phyloP scores from a whole-genome alignment of 1,140 invertebrate genomes.

The Drosophila lacteicornis region DNA sequence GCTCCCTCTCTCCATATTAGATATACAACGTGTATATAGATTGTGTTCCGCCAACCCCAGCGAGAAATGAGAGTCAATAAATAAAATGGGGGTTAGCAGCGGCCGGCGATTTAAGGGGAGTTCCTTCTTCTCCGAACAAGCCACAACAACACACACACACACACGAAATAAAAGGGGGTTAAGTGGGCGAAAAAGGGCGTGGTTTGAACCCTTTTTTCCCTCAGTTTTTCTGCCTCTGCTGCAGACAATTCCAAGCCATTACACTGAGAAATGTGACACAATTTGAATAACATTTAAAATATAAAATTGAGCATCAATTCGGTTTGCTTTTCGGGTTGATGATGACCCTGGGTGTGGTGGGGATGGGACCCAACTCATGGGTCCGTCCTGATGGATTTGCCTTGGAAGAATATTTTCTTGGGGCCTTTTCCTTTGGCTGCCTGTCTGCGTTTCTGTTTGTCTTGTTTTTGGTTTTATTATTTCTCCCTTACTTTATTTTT shows the following conservation, averaged over 20 bases:
- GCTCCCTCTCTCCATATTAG: neutral
- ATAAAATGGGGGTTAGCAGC: slow-evolving; percentile 36
- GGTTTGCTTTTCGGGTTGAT: slow-evolving; percentile 12
- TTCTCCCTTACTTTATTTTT: slow-evolving; percentile 13
- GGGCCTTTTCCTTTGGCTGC: slow-evolving; percentile 6
- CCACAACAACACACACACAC: slow-evolving; percentile 23
- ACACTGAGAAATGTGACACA: slow-evolving; percentile 82
- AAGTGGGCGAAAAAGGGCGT: slow-evolving; percentile 9
- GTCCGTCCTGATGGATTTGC: slow-evolving; percentile 41
- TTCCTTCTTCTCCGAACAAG: slow-evolving; percentile 22
- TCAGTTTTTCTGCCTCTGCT: neutral
- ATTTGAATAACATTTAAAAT: slow-evolving; percentile 84
- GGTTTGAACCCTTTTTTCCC: slow-evolving; percentile 29
- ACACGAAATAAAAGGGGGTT: slow-evolving; percentile 9
- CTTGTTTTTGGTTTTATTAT: slow-evolving; percentile 35
- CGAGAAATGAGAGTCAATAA: slow-evolving; percentile 47
- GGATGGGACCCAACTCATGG: slow-evolving; percentile 13
- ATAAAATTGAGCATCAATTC: slow-evolving; percentile 80
- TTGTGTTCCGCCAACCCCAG: neutral
- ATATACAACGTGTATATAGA: slow-evolving; percentile 1
- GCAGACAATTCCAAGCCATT: slow-evolving; percentile 77
- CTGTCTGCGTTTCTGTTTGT: slow-evolving; percentile 15
- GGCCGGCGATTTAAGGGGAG: slow-evolving; percentile 13
- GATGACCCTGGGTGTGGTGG: neutral
- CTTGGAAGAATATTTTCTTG: slow-evolving; percentile 17